Percentiles rank a stretch among this genome's conserved stretches.
These are phyloP conservation scores for Furnarius figulus DNA, from an alignment of 2,113 vertebrate species.

Conservation along the genomic window DNA sequence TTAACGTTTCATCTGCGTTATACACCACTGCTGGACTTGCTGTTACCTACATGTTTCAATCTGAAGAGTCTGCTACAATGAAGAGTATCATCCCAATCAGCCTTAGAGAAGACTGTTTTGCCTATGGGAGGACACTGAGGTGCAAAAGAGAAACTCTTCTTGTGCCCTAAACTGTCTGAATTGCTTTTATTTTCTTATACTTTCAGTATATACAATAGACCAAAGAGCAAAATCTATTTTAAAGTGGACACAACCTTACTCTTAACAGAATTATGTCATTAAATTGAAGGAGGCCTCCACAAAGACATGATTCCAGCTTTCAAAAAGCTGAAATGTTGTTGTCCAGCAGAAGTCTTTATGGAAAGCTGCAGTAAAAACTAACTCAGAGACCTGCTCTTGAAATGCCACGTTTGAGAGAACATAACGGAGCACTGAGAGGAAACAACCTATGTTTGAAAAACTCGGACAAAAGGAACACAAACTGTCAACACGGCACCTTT, in stretches of 20 bases:
- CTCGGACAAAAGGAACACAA: conserved; percentile 46
- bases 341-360: conserved; percentile 42
- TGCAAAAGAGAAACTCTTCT: conserved; percentile 74
- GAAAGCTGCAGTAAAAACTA: conserved; percentile 38
- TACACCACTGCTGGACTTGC: conserved; percentile 54
- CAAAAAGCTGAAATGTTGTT: conserved; percentile 32
- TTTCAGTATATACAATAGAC: conserved; percentile 92
- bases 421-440: conserved; percentile 52
- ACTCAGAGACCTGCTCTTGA: conserved; percentile 56
- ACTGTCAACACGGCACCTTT: conserved; percentile 77
- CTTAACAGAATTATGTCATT: conserved; percentile 63
- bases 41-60: conserved; percentile 50
- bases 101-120: conserved; percentile 72
- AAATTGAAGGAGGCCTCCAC: conserved; percentile 63
- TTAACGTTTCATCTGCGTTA: conserved; percentile 66
- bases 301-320: conserved; percentile 65
- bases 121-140: conserved; percentile 71
- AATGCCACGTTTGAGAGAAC: conserved; percentile 47
- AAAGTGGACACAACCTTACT: conserved; percentile 74
- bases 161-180: conserved; percentile 86
- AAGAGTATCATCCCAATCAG: conserved; percentile 67
- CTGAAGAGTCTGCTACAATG: conserved; percentile 55
- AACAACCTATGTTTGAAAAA: conserved; percentile 58
- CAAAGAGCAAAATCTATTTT: conserved; percentile 92
- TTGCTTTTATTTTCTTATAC: conserved; percentile 89